A percentile compares a stretch with the other conserved stretches of the same genome.
Conservation (phyloP, 2,113 vertebrate genomes). For the Rhombomys opimus region DNA sequence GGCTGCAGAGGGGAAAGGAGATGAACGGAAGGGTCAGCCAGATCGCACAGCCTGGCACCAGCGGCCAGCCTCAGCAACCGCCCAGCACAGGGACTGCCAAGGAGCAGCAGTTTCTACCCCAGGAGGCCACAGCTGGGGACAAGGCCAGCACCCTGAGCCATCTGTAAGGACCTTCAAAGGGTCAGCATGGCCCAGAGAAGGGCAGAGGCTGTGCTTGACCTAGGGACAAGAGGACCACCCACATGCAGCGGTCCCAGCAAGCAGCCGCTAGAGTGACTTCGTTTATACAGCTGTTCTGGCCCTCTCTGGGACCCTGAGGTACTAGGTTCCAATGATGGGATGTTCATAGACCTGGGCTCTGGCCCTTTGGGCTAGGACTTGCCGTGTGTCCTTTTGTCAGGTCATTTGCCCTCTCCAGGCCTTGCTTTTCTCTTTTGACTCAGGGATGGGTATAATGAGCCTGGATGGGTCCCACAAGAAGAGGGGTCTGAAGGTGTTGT, state of each 20-base stretch:
- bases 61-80: conserved; percentile 72
- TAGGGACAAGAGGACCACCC: conserved; percentile 91
- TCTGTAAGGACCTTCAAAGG: conserved; percentile 81
- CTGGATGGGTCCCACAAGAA: not conserved
- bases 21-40: conserved; percentile 83
- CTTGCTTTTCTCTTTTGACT: not conserved
- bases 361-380: not conserved
- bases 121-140: conserved; percentile 78
- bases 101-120: conserved; percentile 83
- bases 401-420: not conserved
- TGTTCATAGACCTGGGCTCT: not conserved
- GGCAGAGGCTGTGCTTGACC: conserved; percentile 78
- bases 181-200: not conserved
- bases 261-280: conserved; percentile 90
- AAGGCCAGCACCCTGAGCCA: conserved; percentile 88
- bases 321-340: fast-evolving
- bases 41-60: conserved; percentile 89
- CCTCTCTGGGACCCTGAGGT: conserved; percentile 89
- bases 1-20: conserved; percentile 8
- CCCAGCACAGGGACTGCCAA: conserved; percentile 74
- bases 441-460: not conserved
- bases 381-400: not conserved
- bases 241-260: conserved; percentile 95
- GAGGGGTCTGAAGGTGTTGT: fast-evolving
- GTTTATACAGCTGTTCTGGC: conserved; percentile 91